Evolutionary conservation across 1,140 invertebrate genomes (phyloP).

Genomic region (Sitophilus oryzae): DNA sequence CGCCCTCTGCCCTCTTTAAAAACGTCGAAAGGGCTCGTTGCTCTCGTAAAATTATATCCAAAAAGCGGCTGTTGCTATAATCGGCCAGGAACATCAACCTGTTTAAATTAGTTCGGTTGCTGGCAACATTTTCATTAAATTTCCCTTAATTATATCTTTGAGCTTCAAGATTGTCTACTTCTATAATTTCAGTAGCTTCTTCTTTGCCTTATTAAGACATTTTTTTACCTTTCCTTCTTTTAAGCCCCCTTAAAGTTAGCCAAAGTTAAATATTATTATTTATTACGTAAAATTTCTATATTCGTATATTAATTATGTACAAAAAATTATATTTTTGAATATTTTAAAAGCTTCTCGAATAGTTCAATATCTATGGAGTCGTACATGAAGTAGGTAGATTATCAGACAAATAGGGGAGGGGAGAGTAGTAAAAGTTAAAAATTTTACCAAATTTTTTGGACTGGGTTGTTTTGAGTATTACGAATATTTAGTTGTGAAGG

Average conservation of each 20-base stretch:
- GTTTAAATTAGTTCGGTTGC: slow-evolving; percentile 30
- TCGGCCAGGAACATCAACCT: slow-evolving; percentile 27
- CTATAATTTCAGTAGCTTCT: neutral
- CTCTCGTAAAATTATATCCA: slow-evolving; percentile 27
- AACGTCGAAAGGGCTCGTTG: slow-evolving; percentile 30
- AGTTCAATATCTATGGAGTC: too few relatives aligned
- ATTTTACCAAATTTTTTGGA: too few relatives aligned
- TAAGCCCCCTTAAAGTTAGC: neutral
- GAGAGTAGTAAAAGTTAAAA: too few relatives aligned
- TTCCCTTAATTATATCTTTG: slow-evolving; percentile 23
- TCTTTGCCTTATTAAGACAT: slow-evolving; percentile 9
- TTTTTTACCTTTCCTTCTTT: neutral
- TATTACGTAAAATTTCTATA: too few relatives aligned
- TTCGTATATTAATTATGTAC: too few relatives aligned
- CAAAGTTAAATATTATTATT: too few relatives aligned
- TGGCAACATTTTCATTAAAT: slow-evolving; percentile 28
- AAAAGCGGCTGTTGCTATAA: slow-evolving; percentile 22
- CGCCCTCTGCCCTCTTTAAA: slow-evolving; percentile 30
- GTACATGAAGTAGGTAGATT: too few relatives aligned
- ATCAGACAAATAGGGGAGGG: too few relatives aligned
- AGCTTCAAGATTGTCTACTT: slow-evolving; percentile 2
- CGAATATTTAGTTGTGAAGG: too few relatives aligned
- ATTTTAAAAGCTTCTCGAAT: too few relatives aligned
- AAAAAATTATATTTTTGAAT: too few relatives aligned
- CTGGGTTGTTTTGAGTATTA: too few relatives aligned